Evolutionary conservation across 2,113 vertebrate genomes (phyloP), one percentile per base, ranked within the genome.

Genomic region (Catagonus wagneri): DNA sequence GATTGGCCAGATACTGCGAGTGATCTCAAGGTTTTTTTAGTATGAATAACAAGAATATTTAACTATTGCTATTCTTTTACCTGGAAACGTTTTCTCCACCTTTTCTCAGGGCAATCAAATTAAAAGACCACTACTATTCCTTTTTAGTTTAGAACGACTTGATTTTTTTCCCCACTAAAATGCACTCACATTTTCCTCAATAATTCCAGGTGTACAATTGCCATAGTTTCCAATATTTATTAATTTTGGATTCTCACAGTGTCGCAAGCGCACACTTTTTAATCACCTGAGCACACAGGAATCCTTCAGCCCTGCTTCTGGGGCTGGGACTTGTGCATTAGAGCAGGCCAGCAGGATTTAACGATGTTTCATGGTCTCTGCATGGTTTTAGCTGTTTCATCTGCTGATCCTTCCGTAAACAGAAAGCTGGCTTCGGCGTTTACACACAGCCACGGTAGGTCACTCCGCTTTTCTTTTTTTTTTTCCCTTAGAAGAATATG

Each of bases 341-440:
- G 60, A 22, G 39, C 76, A 97, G 39, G 12, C 56, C 71, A 14
- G 19, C 74, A 14, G 7, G 4, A 94, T 93, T 93, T 95, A 85
- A 83, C n/a, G 69, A 20, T 83, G 11, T 60, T 93, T 76, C 94
- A 60, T 2, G 81, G 78, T 93, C 71, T 90, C 36, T 68, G 23
- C 19, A 95, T 56, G 84, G 60, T 93, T 95, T 95, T 72, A 94
- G 50, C 60, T 61, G 95, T 2, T 39, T 54, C 76, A 15, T 80
- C 39, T 72, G 12, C 52, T 92, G 78, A 96, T 54, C 68, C 83
- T 90, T 14, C 12, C 1, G 34, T 90, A 97, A 97, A 96, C n/a
- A 90, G n/a, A 23, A 23, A 34, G 1, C 32, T 10, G 25, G 34
- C 65, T 63, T 66, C 13, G 85, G 76, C 13, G 32, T 32, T 65